Conservation (phyloP, 2,113 vertebrate genomes). For the Addax nasomaculatus region DNA sequence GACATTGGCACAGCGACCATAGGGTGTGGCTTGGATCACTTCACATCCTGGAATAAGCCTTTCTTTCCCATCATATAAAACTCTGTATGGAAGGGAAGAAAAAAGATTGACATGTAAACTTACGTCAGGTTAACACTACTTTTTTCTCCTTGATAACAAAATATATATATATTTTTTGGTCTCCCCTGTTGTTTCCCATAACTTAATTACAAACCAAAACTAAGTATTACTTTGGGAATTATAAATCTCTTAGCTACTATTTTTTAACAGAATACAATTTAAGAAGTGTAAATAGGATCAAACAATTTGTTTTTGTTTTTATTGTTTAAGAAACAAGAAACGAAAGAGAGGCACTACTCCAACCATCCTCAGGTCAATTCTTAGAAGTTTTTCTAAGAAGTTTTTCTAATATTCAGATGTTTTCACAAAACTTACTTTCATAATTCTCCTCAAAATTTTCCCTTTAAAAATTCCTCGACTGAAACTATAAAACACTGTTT, state of each 20-base stretch:
- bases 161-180: background rate
- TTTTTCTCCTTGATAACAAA: slow-evolving; percentile 27
- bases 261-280: slow-evolving; percentile 39
- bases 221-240: slow-evolving; percentile 36
- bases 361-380: background rate
- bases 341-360: background rate
- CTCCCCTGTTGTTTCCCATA: background rate
- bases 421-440: slow-evolving; percentile 7
- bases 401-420: background rate
- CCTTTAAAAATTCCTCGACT: background rate
- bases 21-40: slow-evolving; percentile 95
- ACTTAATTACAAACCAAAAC: slow-evolving; percentile 33
- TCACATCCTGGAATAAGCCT: slow-evolving; percentile 94
- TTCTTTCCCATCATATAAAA: slow-evolving; percentile 96
- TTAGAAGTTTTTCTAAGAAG: background rate
- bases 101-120: background rate
- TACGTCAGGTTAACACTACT: background rate
- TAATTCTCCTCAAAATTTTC: slow-evolving; percentile 2
- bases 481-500: background rate
- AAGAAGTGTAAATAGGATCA: slow-evolving; percentile 5
- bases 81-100: slow-evolving; percentile 77
- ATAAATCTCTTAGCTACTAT: background rate
- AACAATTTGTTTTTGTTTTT: background rate
- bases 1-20: slow-evolving; percentile 96
- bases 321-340: slow-evolving; percentile 9